phyloP scores from a whole-genome alignment of 2,797 vertebrate species.

The Emys orbicularis region DNA sequence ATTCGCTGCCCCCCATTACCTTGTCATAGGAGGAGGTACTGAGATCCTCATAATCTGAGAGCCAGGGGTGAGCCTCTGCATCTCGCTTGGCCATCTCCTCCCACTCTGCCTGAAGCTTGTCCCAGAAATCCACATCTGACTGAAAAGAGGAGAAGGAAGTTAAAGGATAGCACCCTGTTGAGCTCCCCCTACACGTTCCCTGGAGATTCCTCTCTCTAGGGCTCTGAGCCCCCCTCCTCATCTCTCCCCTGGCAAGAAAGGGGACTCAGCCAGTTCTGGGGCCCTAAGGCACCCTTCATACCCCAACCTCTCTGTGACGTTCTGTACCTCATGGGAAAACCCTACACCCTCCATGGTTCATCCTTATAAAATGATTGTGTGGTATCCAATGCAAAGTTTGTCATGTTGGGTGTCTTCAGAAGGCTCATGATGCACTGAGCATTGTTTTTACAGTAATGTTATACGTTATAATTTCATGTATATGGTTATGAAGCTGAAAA shows the following conservation, averaged over 20 bases:
- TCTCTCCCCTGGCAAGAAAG: conserved; percentile 21
- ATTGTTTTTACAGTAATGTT: no score
- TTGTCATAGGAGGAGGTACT: conserved; percentile 93
- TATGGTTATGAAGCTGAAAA: no score
- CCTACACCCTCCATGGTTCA: no score
- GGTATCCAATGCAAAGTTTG: no score
- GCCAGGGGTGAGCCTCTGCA: conserved; percentile 97
- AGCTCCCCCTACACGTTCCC: neutral
- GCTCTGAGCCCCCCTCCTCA: neutral
- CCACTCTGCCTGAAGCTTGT: conserved; percentile 98
- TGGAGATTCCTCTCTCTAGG: neutral
- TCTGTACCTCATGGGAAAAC: no score
- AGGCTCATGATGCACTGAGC: no score
- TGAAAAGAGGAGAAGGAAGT: conserved; percentile 60
- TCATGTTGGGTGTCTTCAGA: no score
- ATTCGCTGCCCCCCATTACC: conserved; percentile 77
- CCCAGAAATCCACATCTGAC: conserved; percentile 99
- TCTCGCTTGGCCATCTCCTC: conserved; percentile 99
- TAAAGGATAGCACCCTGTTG: neutral
- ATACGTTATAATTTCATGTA: no score
- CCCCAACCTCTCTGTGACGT: neutral
- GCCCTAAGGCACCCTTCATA: neutral
- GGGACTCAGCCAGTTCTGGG: neutral
- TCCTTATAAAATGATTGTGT: no score
- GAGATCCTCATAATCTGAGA: conserved; percentile 96